Evolutionary conservation across 1,140 invertebrate genomes (phyloP).

Genomic region (Drosophila nigrodunni): DNA sequence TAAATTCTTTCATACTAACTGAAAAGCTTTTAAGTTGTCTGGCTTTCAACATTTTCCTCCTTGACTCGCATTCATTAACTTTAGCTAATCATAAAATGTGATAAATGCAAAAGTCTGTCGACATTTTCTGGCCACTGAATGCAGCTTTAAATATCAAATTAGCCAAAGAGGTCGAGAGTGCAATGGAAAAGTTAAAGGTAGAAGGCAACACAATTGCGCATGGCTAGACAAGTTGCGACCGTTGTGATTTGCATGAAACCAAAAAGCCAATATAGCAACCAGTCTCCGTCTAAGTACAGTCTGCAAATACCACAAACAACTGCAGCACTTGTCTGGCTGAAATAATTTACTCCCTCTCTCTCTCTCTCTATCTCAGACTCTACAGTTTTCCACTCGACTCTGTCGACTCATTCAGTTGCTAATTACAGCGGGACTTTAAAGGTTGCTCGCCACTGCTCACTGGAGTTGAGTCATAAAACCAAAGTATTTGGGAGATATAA

Average conservation of each 20-base stretch:
- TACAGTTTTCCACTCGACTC: background rate
- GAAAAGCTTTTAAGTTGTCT: background rate
- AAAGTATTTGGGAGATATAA: slow-evolving; percentile 4
- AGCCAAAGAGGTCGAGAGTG: slow-evolving; percentile 30
- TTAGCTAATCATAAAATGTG: slow-evolving; percentile 20
- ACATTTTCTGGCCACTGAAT: slow-evolving; percentile 9
- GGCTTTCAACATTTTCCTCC: background rate
- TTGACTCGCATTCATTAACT: background rate
- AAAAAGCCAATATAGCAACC: slow-evolving; percentile 12
- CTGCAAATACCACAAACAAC: slow-evolving; percentile 40
- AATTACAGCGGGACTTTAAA: slow-evolving; percentile 35
- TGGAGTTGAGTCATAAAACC: slow-evolving; percentile 8
- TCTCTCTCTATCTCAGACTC: background rate
- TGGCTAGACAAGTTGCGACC: slow-evolving; percentile 72
- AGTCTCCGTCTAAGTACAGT: slow-evolving; percentile 12
- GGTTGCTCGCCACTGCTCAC: slow-evolving; percentile 2
- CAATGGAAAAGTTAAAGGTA: background rate
- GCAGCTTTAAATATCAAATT: slow-evolving; percentile 73
- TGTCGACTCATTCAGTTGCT: slow-evolving; percentile 9
- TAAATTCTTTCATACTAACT: background rate
- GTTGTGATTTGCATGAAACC: slow-evolving; percentile 65
- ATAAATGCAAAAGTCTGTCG: background rate
- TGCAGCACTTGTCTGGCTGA: slow-evolving; percentile 37
- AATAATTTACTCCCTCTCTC: slow-evolving; percentile 1
- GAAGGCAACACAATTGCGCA: slow-evolving; percentile 35